Base-by-base conservation (phyloP, 2,888 invertebrate genomes). In the Euplexia lucipara region DNA sequence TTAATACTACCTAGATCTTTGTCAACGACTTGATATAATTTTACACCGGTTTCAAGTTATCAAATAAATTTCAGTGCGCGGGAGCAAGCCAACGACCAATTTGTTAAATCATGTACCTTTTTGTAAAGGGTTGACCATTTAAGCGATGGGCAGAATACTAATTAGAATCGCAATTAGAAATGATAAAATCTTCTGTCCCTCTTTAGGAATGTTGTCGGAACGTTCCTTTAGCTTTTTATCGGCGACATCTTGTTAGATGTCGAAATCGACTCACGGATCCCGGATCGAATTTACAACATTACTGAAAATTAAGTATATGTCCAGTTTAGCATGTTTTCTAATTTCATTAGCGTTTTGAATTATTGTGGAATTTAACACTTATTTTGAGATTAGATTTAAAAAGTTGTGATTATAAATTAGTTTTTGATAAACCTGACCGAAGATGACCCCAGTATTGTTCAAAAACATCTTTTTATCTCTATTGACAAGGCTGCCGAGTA, bases 141-240 rank as follows among this genome's bases (percentile, higher is more conserved):
- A 81, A 83, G 66, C 76, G 67, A 75, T 80, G 84, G 77, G 64
- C 78, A 72, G 83, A 75, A 82, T 86, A 85, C 84, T 86, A 87
- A 90, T 90, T 88, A 86, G 83, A 79, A 76, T 77, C 67, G 80
- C 82, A 87, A 86, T 88, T 86, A 84, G 82, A 77, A 72, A 78
- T 65, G 88, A 88, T 88, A 84, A 74, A 75, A 87, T 88, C 85
- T 83, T 49, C 52, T 45, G 74, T 65, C 69, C 72, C 60, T 49
- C 70, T 64, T 69, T 51, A 73, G 75, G 82, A 85, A 85, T 85
- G 78, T 76, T 78, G 80, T 82, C 44, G 67, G 71, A 64, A 49
- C 70, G 65, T 64, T 70, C 68, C 61, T 64, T 73, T 51, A 22
- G 37, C 32, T 70, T 74, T 74, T 74, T 78, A 73, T 70, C 68